Evolutionary conservation across 1,140 invertebrate genomes (phyloP).

Genomic region (Streblospio benedicti): DNA sequence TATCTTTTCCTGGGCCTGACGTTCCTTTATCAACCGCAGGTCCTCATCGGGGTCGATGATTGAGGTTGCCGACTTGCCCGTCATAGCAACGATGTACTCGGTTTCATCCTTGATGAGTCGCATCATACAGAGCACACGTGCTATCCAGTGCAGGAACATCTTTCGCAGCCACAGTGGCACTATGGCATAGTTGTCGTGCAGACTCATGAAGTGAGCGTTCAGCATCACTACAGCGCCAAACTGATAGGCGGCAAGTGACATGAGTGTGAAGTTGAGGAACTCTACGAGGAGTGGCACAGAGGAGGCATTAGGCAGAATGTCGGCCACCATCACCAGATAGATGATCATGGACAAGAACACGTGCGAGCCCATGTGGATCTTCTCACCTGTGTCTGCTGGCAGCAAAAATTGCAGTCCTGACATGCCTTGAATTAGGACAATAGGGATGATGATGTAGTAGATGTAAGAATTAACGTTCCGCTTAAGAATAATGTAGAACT

Average conservation of each 20-base stretch:
- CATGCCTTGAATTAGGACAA: too few relatives aligned
- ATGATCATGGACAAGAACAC: slow-evolving; percentile 3
- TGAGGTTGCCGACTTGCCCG: too few relatives aligned
- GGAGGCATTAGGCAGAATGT: not conserved
- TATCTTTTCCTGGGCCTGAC: too few relatives aligned
- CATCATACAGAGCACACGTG: not conserved
- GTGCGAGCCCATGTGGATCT: not conserved
- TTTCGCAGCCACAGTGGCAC: not conserved
- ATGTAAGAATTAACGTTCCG: too few relatives aligned
- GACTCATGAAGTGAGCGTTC: not conserved
- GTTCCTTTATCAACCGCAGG: too few relatives aligned
- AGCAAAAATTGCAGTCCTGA: slow-evolving; percentile 4
- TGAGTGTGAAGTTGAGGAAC: not conserved
- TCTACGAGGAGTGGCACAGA: not conserved
- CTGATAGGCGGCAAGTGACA: too few relatives aligned
- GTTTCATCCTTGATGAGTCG: not conserved
- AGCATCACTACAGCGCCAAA: too few relatives aligned
- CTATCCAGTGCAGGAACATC: not conserved
- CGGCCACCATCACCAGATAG: not conserved
- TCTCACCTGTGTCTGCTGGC: not conserved
- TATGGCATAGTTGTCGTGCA: not conserved
- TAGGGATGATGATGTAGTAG: too few relatives aligned
- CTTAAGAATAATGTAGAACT: too few relatives aligned
- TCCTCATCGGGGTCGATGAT: too few relatives aligned
- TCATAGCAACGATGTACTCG: too few relatives aligned